Evolutionary conservation across 2,113 vertebrate genomes (phyloP).

Genomic region (Dipodomys ordii): DNA sequence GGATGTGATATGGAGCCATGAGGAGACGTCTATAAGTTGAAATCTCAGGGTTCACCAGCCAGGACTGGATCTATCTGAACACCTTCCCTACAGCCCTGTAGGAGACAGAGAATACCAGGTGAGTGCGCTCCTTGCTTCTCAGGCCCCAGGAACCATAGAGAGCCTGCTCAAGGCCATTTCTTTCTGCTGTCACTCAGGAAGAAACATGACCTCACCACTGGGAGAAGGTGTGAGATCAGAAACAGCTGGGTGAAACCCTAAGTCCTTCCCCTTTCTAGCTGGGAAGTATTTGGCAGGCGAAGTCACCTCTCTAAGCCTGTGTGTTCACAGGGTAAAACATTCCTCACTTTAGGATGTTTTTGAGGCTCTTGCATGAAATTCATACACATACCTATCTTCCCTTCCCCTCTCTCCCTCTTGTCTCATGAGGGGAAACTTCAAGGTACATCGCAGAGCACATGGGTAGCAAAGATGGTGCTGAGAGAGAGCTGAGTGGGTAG

Average conservation of each 20-base stretch:
- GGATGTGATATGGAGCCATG: slow-evolving; percentile 68
- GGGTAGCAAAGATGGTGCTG: too few relatives aligned
- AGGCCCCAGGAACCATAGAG: background rate
- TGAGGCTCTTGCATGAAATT: background rate
- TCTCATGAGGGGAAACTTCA: background rate
- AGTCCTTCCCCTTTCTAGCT: too few relatives aligned
- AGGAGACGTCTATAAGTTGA: background rate
- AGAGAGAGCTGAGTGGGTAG: too few relatives aligned
- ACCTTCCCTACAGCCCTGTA: background rate
- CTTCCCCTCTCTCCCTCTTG: background rate
- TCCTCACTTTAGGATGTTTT: background rate
- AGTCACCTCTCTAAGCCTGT: too few relatives aligned
- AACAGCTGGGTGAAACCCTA: background rate
- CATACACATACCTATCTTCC: accelerated
- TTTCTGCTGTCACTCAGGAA: background rate
- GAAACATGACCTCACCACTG: background rate
- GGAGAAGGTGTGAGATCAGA: background rate
- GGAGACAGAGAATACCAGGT: background rate
- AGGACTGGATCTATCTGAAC: accelerated
- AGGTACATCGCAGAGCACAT: background rate
- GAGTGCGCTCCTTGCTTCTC: background rate
- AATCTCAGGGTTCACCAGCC: background rate
- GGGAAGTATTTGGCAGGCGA: background rate
- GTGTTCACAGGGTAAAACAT: background rate
- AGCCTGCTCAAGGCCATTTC: background rate